Conservation (phyloP, 1,140 invertebrate species). For the Leptonema lineaticorne region DNA sequence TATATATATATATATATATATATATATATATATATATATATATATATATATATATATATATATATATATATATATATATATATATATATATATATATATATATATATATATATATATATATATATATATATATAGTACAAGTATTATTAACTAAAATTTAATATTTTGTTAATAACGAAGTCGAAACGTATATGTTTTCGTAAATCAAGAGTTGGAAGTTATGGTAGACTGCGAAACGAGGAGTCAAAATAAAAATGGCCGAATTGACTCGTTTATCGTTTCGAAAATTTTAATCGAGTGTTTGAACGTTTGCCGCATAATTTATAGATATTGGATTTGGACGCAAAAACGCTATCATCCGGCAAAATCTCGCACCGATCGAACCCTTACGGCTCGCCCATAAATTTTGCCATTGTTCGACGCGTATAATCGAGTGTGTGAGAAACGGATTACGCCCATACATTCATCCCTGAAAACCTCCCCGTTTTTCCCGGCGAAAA, state of each 20-base stretch:
- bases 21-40: background rate
- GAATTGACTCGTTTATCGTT: constrained; percentile 4
- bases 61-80: background rate
- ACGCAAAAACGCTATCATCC: constrained; percentile 1
- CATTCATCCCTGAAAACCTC: background rate
- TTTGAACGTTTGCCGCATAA: constrained; percentile 14
- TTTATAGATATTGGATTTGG: constrained; percentile 18
- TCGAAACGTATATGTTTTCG: too few species aligned
- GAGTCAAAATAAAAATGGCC: background rate
- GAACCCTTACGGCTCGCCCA: constrained; percentile 1
- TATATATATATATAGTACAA: background rate
- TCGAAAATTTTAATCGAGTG: constrained; percentile 13
- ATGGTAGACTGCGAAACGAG: background rate
- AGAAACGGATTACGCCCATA: constrained; percentile 18
- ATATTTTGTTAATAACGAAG: constrained; percentile 2
- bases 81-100: background rate
- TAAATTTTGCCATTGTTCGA: constrained; percentile 21
- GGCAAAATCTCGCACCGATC: constrained; percentile 15
- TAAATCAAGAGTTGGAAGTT: too few species aligned
- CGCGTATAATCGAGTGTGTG: constrained; percentile 10
- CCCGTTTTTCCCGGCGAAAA: too few species aligned
- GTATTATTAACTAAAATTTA: background rate
- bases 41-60: background rate
- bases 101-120: background rate
- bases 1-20: background rate